Base-by-base conservation (phyloP, 1,140 invertebrate species). In the Atta cephalotes region DNA sequence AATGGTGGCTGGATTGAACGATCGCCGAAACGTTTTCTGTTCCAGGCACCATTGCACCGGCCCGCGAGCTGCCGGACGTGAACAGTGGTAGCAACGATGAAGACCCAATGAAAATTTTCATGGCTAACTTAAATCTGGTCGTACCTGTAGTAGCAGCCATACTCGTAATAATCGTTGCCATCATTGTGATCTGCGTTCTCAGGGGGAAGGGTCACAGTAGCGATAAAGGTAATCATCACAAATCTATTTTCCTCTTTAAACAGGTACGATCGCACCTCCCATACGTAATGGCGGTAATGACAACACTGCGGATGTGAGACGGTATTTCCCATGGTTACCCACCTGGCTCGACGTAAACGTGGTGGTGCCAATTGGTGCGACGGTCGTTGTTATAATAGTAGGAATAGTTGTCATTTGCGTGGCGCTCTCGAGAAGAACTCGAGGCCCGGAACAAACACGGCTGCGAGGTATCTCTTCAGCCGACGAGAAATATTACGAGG, bases 11-110 rank as follows among this genome's bases (percentile, higher is more conserved):
- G 93, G 91, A 91, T 89, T 80, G 71, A 88, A 66, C 45, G 87
- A 74, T 91, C 56, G 87, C 85, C 87, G 21, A 84, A 76, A 76
- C 65, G 56, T 92, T 94, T 95, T 95, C 95, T 96, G 96, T 98
- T 98, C 96, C 97, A 99, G 98, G 98, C 97, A 98, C 98, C 95
- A 98, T 99, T 95, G 98, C 98, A 95, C 98, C 98, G 94, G 97
- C 98, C 93, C 97, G 97, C 94, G 97, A 98, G 94, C 96, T 98
- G 89, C 97, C 96, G 91, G 97, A 98, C 93, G 96, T 97, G 91
- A 97, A 97, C 91, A 93, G 93, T 90, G 94, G 93, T 90, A 93
- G 92, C 81, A 94, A 94, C 90, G 96, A 96, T 90, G 97, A 98
- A 95, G 97, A 98, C 95, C 97, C 97, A 88, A 96, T 98, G 95